Evolutionary conservation across 2,888 invertebrate genomes (phyloP), one percentile per base, ranked within the genome.

Genomic region (Drosophila greeni): DNA sequence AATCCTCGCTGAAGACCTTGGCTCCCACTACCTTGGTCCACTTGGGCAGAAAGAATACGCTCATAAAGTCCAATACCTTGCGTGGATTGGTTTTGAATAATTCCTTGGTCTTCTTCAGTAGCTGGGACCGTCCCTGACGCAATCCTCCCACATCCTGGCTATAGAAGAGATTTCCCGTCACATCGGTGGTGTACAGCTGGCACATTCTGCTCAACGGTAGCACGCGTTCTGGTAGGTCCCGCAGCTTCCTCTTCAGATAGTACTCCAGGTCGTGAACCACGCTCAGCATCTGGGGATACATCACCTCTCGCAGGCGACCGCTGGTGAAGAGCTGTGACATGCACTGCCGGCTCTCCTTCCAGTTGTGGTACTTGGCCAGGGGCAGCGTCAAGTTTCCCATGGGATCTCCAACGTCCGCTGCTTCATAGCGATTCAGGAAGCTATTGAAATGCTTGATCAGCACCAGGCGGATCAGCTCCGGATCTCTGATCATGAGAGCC

Each of bases 401-500:
- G 0, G 56, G 34, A 75, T 86, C 86, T n/a, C 70, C 59, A 1
- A 49, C 52, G 55, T 87, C 86, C 2, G 87, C 86, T 9, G 87
- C 76, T 39, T 87, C 86, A 55, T 82, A 86, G 0, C 87, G 86
- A 59, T 87, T 87, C 3, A 82, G 59, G 34, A 86, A 86, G 47
- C 72, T 76, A 52, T 85, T 74, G 12, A 86, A 86, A 33, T 82
- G 60, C 53, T 88, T 90, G 14, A 90, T 84, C 14, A 90, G 71
- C 5, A 90, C 64, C 3, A 81, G 73, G 47, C 89, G 89, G 1
- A 90, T 82, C 1, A 90, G 64, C 20, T 89, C 87, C 0, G 89
- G 89, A 73, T 90, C 89, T 1, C 89, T 86, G 2, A 89, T 51
- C 14, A 90, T 56, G 2, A 90, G 33, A 5, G 86, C 86, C 0